A percentile compares a stretch with the other conserved stretches of the same genome.
These are phyloP conservation scores for Chloromyia formosa DNA, from an alignment of 2,888 invertebrate species.

Conservation along the genomic window DNA sequence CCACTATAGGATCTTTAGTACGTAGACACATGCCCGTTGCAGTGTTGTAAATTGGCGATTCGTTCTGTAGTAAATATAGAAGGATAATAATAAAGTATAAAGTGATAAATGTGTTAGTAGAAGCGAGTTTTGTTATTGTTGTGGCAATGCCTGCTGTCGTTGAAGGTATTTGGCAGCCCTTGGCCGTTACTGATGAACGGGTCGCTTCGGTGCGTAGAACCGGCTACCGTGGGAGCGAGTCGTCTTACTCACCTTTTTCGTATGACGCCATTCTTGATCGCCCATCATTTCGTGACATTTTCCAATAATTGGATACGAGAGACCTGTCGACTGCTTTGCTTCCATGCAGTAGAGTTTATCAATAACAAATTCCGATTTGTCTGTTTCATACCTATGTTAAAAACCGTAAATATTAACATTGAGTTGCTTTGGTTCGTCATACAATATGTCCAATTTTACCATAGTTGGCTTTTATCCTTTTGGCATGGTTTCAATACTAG, in stretches of 20 bases:
- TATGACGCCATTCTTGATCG: conserved; percentile 91
- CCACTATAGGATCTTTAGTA: conserved; percentile 63
- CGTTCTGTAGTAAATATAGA: conserved; percentile 64
- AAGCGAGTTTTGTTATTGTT: too few species aligned
- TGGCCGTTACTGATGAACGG: too few species aligned
- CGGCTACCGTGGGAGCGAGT: too few species aligned
- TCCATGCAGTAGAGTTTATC: conserved; percentile 88
- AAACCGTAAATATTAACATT: too few species aligned
- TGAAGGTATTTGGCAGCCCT: too few species aligned
- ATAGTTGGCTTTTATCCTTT: conserved; percentile 72
- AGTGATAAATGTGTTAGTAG: too few species aligned
- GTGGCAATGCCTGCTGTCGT: too few species aligned
- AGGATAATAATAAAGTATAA: neutral
- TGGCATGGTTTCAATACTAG: conserved; percentile 77
- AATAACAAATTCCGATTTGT: conserved; percentile 82
- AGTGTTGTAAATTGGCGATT: conserved; percentile 83
- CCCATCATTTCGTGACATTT: conserved; percentile 95
- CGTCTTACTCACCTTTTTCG: conserved; percentile 72
- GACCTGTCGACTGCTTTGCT: conserved; percentile 67
- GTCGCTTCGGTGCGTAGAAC: too few species aligned
- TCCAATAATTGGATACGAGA: conserved; percentile 74
- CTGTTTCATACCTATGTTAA: conserved; percentile 85
- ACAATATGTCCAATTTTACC: too few species aligned
- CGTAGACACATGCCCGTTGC: conserved; percentile 87
- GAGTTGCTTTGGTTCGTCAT: too few species aligned